Base-by-base conservation (phyloP, 2,888 invertebrate species). In the Seira musarum region DNA sequence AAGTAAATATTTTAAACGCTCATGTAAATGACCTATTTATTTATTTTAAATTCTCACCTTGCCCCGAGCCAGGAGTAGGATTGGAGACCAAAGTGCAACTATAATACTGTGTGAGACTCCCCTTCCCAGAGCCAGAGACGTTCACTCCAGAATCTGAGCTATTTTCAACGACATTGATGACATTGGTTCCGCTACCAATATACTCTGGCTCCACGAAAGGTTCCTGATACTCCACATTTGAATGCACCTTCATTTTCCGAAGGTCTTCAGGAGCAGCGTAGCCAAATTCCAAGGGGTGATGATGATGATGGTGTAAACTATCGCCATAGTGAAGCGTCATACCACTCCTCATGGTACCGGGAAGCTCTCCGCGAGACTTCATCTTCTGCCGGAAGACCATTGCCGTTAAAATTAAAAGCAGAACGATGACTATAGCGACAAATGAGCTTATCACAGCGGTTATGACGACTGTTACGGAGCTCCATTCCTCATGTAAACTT, bases 41-140 rank as follows among this genome's bases (percentile, higher is more conserved):
- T n/a, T n/a, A n/a, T n/a, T 22, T 63, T 22, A 21, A 21, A 22
- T 10, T n/a, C 19, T 8, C 69, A 80, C 80, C 80, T 24, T 80
- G 80, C 22, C 70, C 71, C 19, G 80, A 80, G 25, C 65, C 75
- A 49, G 69, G 80, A 66, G 73, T 74, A 19, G 86, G 85, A 80
- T 84, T 86, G 21, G 85, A 85, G 63, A 87, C 87, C 40, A 87
- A 64, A 65, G 85, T 85, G 72, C 85, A 87, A 75, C 85, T 85
- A 82, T 87, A 87, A 67, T 87, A 87, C 71, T 87, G 85, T 2
- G 85, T 85, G 83, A 87, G 82, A 78, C 85, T 87, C 61, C 85
- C 85, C 60, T 85, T 86, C 53, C 80, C 78, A 0, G n/a, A n/a
- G n/a, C n/a, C n/a, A n/a, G 77, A 69, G 66, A 78, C 65, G 53